These are phyloP conservation scores for Triops cancriformis DNA, from an alignment of 1,140 invertebrate species.

Conservation along the genomic window DNA sequence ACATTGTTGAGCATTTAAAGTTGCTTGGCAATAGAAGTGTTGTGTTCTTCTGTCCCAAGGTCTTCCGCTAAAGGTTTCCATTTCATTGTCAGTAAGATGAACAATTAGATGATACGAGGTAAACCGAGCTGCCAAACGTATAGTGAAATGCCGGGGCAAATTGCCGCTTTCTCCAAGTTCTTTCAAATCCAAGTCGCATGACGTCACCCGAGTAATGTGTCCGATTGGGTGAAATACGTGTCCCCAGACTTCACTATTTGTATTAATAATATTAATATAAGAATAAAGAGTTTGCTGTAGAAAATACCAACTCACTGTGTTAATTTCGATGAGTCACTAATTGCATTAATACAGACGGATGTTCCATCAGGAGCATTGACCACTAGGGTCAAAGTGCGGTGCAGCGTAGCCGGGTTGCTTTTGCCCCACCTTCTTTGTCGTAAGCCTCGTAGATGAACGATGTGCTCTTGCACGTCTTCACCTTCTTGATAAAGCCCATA, in stretches of 20 bases:
- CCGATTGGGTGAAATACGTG: constrained; percentile 28
- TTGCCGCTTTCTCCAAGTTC: constrained; percentile 25
- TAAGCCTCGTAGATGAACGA: constrained; percentile 44
- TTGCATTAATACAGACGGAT: constrained; percentile 23
- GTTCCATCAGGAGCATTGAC: constrained; percentile 39
- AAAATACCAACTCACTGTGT: constrained; percentile 19
- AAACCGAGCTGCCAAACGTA: constrained; percentile 28
- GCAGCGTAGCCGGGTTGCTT: constrained; percentile 29
- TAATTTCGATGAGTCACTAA: constrained; percentile 24
- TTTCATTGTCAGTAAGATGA: constrained; percentile 22
- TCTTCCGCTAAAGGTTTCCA: constrained; percentile 32
- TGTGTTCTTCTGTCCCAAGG: constrained; percentile 29
- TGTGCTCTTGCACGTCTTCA: constrained; percentile 35
- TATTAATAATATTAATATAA: neutral
- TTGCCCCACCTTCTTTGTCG: constrained; percentile 44
- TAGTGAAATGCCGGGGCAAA: constrained; percentile 26
- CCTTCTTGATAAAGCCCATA: constrained; percentile 38
- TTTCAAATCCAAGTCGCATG: constrained; percentile 28
- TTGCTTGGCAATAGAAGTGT: constrained; percentile 27
- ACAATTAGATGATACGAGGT: constrained; percentile 29
- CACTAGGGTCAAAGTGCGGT: constrained; percentile 40
- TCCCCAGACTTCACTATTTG: constrained; percentile 27
- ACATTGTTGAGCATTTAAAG: constrained; percentile 29
- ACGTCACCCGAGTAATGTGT: constrained; percentile 17
- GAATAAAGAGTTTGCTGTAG: neutral